phyloP scores from a whole-genome alignment of 2,888 invertebrate species.

The Rhagophthalmus giganteus region DNA sequence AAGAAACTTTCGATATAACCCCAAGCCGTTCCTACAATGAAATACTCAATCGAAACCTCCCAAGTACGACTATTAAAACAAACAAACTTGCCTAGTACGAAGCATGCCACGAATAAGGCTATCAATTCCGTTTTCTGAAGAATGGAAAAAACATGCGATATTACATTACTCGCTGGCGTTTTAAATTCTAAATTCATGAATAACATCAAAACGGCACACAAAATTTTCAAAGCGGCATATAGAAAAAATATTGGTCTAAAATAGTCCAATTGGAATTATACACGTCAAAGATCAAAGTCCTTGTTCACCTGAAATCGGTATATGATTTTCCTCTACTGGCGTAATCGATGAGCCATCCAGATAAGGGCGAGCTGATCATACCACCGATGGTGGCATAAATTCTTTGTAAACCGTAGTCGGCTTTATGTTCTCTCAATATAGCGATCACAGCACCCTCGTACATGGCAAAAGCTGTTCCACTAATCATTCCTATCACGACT shows the following conservation, averaged over 20 bases:
- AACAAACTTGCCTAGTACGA: constrained; percentile 66
- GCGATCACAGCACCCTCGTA: constrained; percentile 80
- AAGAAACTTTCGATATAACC: constrained; percentile 81
- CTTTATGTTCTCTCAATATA: constrained; percentile 72
- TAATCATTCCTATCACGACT: constrained; percentile 67
- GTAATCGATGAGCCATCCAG: constrained; percentile 73
- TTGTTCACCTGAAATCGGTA: constrained; percentile 72
- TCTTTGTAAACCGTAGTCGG: constrained; percentile 76
- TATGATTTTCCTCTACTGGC: constrained; percentile 71
- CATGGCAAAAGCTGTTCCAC: constrained; percentile 77
- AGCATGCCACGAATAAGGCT: constrained; percentile 71
- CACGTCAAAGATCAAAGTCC: background rate
- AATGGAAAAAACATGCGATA: constrained; percentile 69
- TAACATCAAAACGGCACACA: constrained; percentile 69
- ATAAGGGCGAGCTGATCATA: constrained; percentile 78
- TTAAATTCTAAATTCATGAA: constrained; percentile 77
- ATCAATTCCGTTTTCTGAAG: constrained; percentile 71
- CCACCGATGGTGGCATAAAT: constrained; percentile 77
- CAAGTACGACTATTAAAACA: background rate
- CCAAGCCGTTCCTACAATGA: constrained; percentile 72
- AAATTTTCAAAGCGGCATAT: constrained; percentile 70
- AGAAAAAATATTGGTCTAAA: constrained; percentile 76
- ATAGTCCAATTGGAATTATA: constrained; percentile 1
- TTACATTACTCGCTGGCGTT: constrained; percentile 70
- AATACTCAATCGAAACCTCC: background rate